Conservation (phyloP, 2,113 vertebrate genomes). For the Brienomyrus brachyistius region DNA sequence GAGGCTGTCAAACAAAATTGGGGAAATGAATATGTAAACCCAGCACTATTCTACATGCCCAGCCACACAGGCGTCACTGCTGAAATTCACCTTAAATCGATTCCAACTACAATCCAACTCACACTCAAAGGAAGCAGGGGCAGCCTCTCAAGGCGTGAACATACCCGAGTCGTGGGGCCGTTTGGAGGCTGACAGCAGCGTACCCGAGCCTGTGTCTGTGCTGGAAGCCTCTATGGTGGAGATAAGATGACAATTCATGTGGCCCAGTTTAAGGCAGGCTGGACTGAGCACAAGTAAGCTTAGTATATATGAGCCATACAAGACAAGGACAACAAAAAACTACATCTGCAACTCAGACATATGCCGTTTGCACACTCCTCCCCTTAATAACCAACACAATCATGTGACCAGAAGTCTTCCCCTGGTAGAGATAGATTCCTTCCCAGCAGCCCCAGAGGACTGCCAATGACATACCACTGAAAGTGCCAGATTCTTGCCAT, state of each 20-base stretch:
- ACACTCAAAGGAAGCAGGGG: neutral
- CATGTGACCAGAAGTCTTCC: neutral
- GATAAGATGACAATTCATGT: neutral
- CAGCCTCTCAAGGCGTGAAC: neutral
- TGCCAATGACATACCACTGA: neutral
- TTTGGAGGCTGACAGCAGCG: constrained; percentile 82
- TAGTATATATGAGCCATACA: neutral
- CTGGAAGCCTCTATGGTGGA: constrained; percentile 71
- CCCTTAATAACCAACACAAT: neutral
- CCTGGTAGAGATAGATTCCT: neutral
- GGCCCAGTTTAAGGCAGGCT: neutral
- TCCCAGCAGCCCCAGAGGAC: neutral
- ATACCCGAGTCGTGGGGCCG: constrained; percentile 84
- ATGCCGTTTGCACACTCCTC: neutral
- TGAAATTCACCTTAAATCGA: neutral
- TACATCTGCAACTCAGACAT: neutral
- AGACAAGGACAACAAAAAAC: neutral
- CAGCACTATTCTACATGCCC: neutral
- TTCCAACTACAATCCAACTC: neutral
- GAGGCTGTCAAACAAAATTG: neutral
- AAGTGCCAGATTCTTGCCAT: neutral
- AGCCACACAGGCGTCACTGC: neutral
- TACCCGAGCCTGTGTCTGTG: constrained; percentile 80
- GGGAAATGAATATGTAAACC: neutral
- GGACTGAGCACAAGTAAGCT: neutral